Evolutionary conservation across 1,140 invertebrate genomes (phyloP).

Genomic region (Melipona quadrifasciata): DNA sequence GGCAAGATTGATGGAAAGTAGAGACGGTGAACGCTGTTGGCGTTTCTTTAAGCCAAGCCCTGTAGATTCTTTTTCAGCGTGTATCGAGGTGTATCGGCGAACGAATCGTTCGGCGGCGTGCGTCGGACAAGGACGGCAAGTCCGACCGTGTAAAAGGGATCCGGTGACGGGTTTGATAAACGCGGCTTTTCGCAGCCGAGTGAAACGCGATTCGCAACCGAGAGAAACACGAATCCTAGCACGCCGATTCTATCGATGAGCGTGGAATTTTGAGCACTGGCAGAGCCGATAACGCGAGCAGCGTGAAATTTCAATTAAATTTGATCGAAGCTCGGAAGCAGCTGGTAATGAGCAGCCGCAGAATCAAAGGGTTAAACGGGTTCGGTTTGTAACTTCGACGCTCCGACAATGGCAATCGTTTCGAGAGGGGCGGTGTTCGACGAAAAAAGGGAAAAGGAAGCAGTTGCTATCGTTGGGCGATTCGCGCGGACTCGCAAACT

Average conservation of each 20-base stretch:
- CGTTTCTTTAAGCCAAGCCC: neutral
- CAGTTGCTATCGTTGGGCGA: no score
- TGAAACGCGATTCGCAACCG: neutral
- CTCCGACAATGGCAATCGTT: neutral
- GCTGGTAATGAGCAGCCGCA: neutral
- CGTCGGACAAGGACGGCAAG: neutral
- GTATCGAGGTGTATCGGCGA: neutral
- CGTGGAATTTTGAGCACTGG: neutral
- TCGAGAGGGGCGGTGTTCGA: no score
- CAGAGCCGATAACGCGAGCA: neutral
- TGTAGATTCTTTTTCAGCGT: neutral
- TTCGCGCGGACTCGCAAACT: neutral
- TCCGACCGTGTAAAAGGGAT: neutral
- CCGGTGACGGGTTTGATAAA: neutral
- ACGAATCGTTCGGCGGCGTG: neutral
- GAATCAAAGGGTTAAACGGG: neutral
- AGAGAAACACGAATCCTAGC: neutral
- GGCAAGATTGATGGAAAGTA: neutral
- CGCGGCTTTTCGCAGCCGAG: neutral
- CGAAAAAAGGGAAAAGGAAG: no score
- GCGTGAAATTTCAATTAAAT: slow-evolving; percentile 31
- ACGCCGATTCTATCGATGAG: neutral
- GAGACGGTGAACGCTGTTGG: neutral
- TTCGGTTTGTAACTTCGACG: neutral
- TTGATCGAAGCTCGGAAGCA: neutral